Evolutionary conservation across 2,113 vertebrate genomes (phyloP).

Genomic region (Bubo blakistoni): DNA sequence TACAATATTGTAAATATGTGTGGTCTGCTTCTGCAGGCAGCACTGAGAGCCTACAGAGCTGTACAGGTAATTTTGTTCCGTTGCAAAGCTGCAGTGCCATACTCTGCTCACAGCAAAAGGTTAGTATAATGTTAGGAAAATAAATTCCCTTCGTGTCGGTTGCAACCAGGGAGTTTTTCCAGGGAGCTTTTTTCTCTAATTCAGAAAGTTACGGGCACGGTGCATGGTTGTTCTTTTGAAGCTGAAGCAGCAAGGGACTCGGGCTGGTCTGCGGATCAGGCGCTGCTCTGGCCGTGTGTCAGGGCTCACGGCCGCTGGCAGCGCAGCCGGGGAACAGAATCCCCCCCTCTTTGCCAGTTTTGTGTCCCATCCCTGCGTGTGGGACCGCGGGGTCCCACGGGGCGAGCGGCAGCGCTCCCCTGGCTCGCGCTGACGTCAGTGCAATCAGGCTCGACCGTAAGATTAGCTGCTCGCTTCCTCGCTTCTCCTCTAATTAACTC

Average conservation of each 20-base stretch:
- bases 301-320: fast-evolving
- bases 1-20: not conserved
- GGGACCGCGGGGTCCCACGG: not conserved
- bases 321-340: fast-evolving
- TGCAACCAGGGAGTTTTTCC: not conserved
- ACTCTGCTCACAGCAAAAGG: not conserved
- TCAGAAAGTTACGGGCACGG: not conserved
- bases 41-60: not conserved
- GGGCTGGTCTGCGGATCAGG: not conserved
- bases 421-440: not conserved
- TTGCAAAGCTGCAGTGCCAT: not conserved
- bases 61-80: not conserved
- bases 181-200: not conserved
- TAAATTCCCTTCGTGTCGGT: fast-evolving
- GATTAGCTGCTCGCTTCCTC: not conserved
- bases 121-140: not conserved
- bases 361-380: not conserved
- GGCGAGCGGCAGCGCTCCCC: not conserved
- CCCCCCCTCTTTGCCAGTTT: not conserved
- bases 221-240: not conserved
- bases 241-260: not conserved
- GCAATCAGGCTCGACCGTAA: not conserved
- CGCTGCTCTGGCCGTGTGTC: fast-evolving
- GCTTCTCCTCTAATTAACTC: not conserved
- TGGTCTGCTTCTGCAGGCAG: not conserved